A percentile compares a stretch with the other conserved stretches of the same genome.
Conservation (phyloP, 2,797 vertebrate species). For the Bovichtus diacanthus region DNA sequence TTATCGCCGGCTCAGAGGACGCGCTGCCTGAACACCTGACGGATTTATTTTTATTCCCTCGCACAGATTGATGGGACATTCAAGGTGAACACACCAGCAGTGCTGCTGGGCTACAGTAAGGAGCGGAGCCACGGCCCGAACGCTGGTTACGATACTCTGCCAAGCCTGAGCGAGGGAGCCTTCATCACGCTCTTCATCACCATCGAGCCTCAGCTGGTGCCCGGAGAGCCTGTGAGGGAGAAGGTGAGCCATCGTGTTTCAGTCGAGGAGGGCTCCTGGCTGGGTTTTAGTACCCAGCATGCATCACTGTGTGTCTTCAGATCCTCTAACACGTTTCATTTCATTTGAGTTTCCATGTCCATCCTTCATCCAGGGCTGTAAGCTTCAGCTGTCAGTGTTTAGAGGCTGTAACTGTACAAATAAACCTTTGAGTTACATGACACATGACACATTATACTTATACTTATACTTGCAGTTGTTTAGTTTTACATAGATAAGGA, state of each 20-base stretch:
- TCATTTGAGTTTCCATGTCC: background rate
- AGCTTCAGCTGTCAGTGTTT: no score
- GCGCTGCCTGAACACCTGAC: background rate
- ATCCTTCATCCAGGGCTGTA: no score
- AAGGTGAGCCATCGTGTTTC: constrained; percentile 84
- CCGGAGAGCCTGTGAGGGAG: constrained; percentile 92
- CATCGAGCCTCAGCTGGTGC: constrained; percentile 93
- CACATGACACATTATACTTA: no score
- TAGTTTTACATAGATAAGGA: no score
- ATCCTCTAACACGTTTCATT: background rate
- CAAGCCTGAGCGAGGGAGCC: constrained; percentile 89
- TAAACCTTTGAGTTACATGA: no score
- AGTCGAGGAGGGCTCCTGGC: background rate
- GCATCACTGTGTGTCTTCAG: background rate
- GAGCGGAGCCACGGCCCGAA: constrained; percentile 84
- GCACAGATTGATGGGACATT: constrained; percentile 96
- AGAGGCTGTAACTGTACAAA: no score
- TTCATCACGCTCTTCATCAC: constrained; percentile 96
- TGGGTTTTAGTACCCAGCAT: background rate
- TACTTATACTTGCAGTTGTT: no score
- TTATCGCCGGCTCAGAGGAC: background rate
- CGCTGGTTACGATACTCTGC: constrained; percentile 85
- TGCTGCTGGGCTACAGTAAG: constrained; percentile 96
- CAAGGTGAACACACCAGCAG: constrained; percentile 91
- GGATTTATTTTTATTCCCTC: background rate